Base-by-base conservation (phyloP, 1,140 invertebrate genomes). In the Papilio aristodemus region DNA sequence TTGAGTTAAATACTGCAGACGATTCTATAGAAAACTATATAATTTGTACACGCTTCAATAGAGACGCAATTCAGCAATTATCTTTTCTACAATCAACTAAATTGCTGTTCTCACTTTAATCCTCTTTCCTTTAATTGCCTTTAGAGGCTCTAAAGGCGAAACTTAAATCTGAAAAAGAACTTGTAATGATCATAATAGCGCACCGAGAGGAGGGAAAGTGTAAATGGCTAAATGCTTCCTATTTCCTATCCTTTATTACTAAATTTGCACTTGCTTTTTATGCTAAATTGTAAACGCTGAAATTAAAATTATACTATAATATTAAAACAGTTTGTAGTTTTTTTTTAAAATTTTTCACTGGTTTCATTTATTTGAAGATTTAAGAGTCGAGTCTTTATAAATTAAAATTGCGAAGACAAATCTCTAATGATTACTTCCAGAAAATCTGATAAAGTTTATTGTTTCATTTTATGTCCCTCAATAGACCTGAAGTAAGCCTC, bases 101-200 rank as follows among this genome's bases (percentile, higher is more conserved):
- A 66, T 66, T 66, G 63, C 63, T 32, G 41, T 27, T 66, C 63
- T 66, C 63, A 66, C 63, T 50, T 66, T 66, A 66, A 66, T 66
- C 43, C 63, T 50, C 41, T 66, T 50, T 32, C 41, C 8, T 66
- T 66, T 66, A 66, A 66, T 66, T 66, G 41, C 63, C 63, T 66
- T 66, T 66, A 66, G 41, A 66, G 63, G 63, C 63, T 66, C 63
- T 66, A 17, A 66, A 37, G 43, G 27, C 63, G 63, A 66, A 64
- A 66, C 39, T 66, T 66, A 50, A 66, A 66, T 50, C 43, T 32
- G 43, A 36, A 66, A 66, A 66, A 66, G 63, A 66, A 66, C 63
- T 66, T 41, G 13, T 50, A 66, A 66, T 66, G 27, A 41, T 43
- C 41, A 66, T 66, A 66, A 66, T 66, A 66, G 63, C 63, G 41